Base-by-base conservation (phyloP, 2,113 vertebrate species). In the Myrmophylax atrothorax region DNA sequence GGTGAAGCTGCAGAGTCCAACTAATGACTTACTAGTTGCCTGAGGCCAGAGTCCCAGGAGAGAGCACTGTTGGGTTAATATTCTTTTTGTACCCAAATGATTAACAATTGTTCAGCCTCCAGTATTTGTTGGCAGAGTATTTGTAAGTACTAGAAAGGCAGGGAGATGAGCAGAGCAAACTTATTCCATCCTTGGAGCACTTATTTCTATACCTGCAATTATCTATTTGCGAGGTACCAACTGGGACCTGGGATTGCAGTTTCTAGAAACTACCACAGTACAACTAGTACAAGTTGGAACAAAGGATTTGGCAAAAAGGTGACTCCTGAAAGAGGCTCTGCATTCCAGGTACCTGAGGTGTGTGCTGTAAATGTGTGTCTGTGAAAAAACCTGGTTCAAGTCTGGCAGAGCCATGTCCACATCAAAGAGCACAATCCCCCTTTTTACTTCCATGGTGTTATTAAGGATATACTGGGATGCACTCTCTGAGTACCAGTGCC, bases 281-380 rank as follows among this genome's bases (percentile, higher is more conserved):
- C 18, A 33, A 14, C 9, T 35, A 2, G 8, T 29, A 37, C 31
- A 23, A 91, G 80, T 38, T 89, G 59, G 78, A 93, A 94, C 55
- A 75, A 95, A 85, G 77, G 84, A 92, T 24, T 37, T 81, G n/a
- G 38, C 24, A 28, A 23, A 81, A 94, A 76, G 79, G 83, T 62
- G 26, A 56, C 77, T 74, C 78, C 55, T 24, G 23, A 35, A 75
- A 76, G 64, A 37, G 38, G 49, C 16, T 10, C 37, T 77, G 35
- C 9, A 7, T 50, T 55, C 46, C 14, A 5, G 18, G 31, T 8
- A 1, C 13, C 18, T 0, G 1, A 46, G 31, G 7, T 6, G 16
- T 20, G 25, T 10, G 29, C 38, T 55, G n/a, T 8, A 42, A 28
- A 35, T 10, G 11, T n/a, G 46, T 58, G 31, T 4, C 35, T 24